Evolutionary conservation across 2,888 invertebrate genomes (phyloP), one percentile per base, ranked within the genome.

Genomic region (Meiosimyza platycephala): DNA sequence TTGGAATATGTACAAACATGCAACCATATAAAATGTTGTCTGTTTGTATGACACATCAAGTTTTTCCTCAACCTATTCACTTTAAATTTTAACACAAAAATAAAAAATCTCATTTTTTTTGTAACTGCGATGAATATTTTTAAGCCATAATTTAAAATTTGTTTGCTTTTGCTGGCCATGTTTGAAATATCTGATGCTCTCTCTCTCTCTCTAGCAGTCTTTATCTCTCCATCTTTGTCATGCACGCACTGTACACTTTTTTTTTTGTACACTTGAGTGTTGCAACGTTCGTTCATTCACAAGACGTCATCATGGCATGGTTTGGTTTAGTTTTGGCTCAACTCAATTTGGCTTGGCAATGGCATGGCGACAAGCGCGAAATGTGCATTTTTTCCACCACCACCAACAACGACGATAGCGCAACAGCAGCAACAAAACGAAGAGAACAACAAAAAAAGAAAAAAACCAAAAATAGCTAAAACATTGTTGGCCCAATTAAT

Each of bases 401-500:
- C 40, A 40, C 5, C 40, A 40, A 40, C 40, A 9, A 40, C 40
- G 40, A 40, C 2, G 3, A 9, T 1, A 2, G 16, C 18, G 33
- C 65, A 52, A 47, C 22, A 40, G 40, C 40, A 40, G 9, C 40
- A 40, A 40, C 2, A 40, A 2, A 3, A n/a, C n/a, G n/a, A n/a
- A n/a, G n/a, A n/a, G n/a, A n/a, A n/a, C n/a, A 40, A 40, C 40
- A 9, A 40, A 40, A 9, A 40, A 2, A 40, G 4, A 40, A 6
- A 7, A 40, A 40, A 55, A 16, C 28, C 13, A 47, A 40, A 13
- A 16, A n/a, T 16, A 55, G 40, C 54, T 66, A 28, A 66, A 66
- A 66, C 40, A 28, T 66, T 66, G 66, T 55, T 68, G 67, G 67
- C 57, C 67, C 67, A 68, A 66, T 55, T 66, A 47, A 62, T 65